Evolutionary conservation across 2,113 vertebrate species (phyloP), one percentile per base, ranked within the genome.

Genomic region (Stercorarius parasiticus): DNA sequence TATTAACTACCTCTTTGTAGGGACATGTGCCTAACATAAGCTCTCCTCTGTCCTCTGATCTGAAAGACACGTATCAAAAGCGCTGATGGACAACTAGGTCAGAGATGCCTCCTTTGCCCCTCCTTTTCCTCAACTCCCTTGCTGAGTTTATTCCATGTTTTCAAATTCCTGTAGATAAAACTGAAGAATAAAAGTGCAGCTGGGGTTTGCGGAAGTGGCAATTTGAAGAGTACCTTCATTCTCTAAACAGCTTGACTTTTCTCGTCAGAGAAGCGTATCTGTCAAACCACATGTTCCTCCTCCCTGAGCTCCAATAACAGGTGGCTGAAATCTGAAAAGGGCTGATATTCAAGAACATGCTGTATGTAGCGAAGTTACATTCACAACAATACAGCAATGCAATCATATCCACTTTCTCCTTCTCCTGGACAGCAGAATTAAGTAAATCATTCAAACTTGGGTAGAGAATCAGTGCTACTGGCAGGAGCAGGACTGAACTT

Each of bases 101-200:
- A 93, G 43, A 78, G 53, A 65, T 27, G 73, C 38, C 18, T 79
- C 70, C 64, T 86, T 66, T 91, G 40, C 27, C 40, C 25, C 29
- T 84, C 50, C 40, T 70, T 70, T 89, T 87, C 73, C 42, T 77
- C 76, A 77, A 82, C 53, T 82, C 5, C 1, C 93, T 62, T 94
- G 94, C 94, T 93, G 96, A 88, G 95, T 87, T 97, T 87, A 95
- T 95, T 94, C 42, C 16, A 80, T 50, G 87, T 88, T 95, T 95
- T 94, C 74, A 79, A 90, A 73, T 62, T 77, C 84, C 86, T 82
- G 19, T 43, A 49, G 89, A 91, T 78, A 94, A 93, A 96, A 96
- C 58, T 86, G 90, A 95, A 96, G 80, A 88, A 83, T 40, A 83
- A 55, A 90, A 88, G 58, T 93, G 79, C 71, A 92, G 67, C 82